Conservation (phyloP, 2,888 invertebrate genomes). For the Acrobasis repandana region DNA sequence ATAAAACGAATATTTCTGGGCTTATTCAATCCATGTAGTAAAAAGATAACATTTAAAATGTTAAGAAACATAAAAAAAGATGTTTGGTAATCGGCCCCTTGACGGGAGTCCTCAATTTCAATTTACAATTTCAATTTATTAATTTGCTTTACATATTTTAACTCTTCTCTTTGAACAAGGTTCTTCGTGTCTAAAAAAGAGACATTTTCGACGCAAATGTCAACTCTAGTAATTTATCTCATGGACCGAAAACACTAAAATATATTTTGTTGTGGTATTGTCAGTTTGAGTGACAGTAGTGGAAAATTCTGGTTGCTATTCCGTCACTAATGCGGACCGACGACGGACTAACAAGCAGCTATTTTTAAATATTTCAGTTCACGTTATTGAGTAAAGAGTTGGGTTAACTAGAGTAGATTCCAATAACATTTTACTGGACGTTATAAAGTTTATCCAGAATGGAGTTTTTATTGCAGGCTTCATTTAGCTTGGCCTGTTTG, state of each 20-base stretch:
- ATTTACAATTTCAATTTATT: too few relatives aligned
- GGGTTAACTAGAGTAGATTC: too few relatives aligned
- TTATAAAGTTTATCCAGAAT: not conserved
- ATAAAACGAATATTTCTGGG: not conserved
- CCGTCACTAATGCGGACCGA: not conserved
- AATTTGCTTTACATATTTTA: too few relatives aligned
- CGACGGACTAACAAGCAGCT: not conserved
- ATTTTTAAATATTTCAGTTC: conserved; percentile 14
- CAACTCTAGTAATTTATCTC: not conserved
- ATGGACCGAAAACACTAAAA: not conserved
- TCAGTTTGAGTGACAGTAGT: conserved; percentile 14
- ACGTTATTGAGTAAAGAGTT: not conserved
- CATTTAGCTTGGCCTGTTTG: too few relatives aligned
- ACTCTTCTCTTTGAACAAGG: too few relatives aligned
- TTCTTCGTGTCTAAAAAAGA: too few relatives aligned
- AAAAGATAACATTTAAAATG: too few relatives aligned
- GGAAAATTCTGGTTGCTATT: conserved; percentile 10
- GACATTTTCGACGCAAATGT: not conserved
- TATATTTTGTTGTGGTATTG: not conserved
- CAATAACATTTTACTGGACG: too few relatives aligned
- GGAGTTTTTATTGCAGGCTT: too few relatives aligned
- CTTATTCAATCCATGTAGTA: not conserved
- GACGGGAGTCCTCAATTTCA: too few relatives aligned
- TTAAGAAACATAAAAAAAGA: too few relatives aligned
- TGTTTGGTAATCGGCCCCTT: too few relatives aligned